Evolutionary conservation across 2,888 invertebrate species (phyloP).

Genomic region (Leucophora obtusa): DNA sequence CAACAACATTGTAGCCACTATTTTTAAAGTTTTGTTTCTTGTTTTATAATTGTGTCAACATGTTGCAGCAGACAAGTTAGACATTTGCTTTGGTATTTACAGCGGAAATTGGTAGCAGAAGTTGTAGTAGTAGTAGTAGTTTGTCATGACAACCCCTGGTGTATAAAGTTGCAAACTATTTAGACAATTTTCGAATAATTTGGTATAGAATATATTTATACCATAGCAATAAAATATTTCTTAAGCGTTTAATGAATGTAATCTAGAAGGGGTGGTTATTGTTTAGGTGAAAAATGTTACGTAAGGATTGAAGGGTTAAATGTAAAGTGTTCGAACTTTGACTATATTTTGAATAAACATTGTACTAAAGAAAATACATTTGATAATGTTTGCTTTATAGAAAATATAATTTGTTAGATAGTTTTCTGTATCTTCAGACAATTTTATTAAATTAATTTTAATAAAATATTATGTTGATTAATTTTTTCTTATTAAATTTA

Average conservation of each 20-base stretch:
- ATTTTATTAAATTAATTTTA: too few species aligned
- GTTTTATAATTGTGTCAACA: slow-evolving; percentile 57
- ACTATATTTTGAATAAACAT: too few species aligned
- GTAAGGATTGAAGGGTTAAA: too few species aligned
- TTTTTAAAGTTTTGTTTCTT: slow-evolving; percentile 26
- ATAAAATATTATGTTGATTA: too few species aligned
- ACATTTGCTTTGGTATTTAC: slow-evolving; percentile 14
- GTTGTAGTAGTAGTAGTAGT: slow-evolving; percentile 26
- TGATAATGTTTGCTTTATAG: too few species aligned
- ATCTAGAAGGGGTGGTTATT: not conserved
- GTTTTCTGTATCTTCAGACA: too few species aligned
- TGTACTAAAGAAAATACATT: too few species aligned
- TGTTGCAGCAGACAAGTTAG: slow-evolving; percentile 53
- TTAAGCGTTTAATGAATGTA: slow-evolving; percentile 26
- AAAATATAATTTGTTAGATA: too few species aligned
- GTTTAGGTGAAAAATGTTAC: too few species aligned
- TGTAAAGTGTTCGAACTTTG: too few species aligned
- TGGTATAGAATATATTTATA: slow-evolving; percentile 29
- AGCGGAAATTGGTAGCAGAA: slow-evolving; percentile 37
- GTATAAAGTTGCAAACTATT: slow-evolving; percentile 39
- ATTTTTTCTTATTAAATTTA: too few species aligned
- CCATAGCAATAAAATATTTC: slow-evolving; percentile 36
- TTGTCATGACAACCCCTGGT: slow-evolving; percentile 35
- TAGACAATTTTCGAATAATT: slow-evolving; percentile 32
- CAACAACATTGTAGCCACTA: slow-evolving; percentile 5